Conservation (phyloP, 2,888 invertebrate species). For the Caenorhabditis drosophilae region DNA sequence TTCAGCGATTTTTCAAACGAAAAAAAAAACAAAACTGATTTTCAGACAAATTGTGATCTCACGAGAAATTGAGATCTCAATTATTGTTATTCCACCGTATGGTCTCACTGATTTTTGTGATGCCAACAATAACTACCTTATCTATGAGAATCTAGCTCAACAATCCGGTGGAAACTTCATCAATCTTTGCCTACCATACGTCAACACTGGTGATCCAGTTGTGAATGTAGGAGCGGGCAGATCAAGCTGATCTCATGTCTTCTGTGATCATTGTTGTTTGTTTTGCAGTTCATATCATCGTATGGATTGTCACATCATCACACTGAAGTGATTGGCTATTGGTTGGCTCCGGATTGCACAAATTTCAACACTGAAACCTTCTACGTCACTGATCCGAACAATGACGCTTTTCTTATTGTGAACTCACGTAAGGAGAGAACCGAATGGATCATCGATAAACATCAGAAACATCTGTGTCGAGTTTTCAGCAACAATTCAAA, state of each 20-base stretch:
- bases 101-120: slow-evolving; percentile 24
- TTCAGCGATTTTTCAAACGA: background rate
- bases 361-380: slow-evolving; percentile 8
- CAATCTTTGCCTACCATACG: slow-evolving; percentile 37
- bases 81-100: slow-evolving; percentile 39
- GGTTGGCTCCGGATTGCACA: slow-evolving; percentile 12
- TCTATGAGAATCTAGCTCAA: slow-evolving; percentile 27
- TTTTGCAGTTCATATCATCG: slow-evolving; percentile 32
- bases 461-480: background rate
- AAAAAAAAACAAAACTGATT: too few species aligned
- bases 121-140: slow-evolving; percentile 4
- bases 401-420: slow-evolving; percentile 16
- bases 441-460: too few species aligned
- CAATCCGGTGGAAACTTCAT: slow-evolving; percentile 43
- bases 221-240: slow-evolving; percentile 18
- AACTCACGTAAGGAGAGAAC: slow-evolving; percentile 23
- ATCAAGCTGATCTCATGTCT: background rate
- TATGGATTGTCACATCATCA: slow-evolving; percentile 48
- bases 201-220: slow-evolving; percentile 29
- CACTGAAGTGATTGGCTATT: slow-evolving; percentile 33
- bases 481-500: slow-evolving; percentile 27
- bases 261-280: too few species aligned
- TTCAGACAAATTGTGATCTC: slow-evolving; percentile 23
- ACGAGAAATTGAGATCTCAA: slow-evolving; percentile 40
- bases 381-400: slow-evolving; percentile 11